Evolutionary conservation across 2,797 vertebrate genomes (phyloP).

Genomic region (Scolopax rusticola): DNA sequence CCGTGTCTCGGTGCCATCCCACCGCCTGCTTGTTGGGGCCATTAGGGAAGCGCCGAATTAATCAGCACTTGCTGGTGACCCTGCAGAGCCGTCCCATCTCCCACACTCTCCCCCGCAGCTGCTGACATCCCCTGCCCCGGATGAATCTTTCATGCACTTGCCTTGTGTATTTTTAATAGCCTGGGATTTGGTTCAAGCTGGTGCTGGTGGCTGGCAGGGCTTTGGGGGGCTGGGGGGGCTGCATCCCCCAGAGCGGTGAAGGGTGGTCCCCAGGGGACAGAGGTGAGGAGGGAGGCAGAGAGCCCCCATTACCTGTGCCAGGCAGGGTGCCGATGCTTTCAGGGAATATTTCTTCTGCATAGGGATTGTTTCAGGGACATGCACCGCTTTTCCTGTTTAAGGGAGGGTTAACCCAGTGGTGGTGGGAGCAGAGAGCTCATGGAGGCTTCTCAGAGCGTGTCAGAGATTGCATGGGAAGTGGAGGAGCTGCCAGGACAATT

Average conservation of each 20-base stretch:
- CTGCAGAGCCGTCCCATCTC: neutral
- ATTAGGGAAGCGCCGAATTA: neutral
- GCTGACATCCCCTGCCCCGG: neutral
- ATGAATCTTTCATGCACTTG: neutral
- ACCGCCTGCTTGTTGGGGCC: neutral
- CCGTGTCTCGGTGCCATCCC: neutral
- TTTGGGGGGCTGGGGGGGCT: neutral
- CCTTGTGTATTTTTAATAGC: neutral
- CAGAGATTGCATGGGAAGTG: neutral
- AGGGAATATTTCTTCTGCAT: neutral
- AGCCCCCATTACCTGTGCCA: rapidly evolving
- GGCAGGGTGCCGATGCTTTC: neutral
- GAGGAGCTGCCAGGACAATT: slow-evolving; percentile 52
- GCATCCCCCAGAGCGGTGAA: no score
- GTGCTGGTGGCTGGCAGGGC: neutral
- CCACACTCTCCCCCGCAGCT: neutral
- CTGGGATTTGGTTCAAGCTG: neutral
- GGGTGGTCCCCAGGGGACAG: neutral
- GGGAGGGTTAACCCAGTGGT: neutral
- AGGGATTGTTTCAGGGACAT: neutral
- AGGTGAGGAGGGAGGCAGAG: neutral
- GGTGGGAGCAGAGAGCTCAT: neutral
- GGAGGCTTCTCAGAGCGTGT: neutral
- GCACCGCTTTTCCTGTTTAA: neutral
- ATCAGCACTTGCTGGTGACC: neutral